A percentile compares a stretch with the other conserved stretches of the same genome.
Evolutionary conservation across 2,888 invertebrate genomes (phyloP).

Genomic region (Drosophila histrio): DNA sequence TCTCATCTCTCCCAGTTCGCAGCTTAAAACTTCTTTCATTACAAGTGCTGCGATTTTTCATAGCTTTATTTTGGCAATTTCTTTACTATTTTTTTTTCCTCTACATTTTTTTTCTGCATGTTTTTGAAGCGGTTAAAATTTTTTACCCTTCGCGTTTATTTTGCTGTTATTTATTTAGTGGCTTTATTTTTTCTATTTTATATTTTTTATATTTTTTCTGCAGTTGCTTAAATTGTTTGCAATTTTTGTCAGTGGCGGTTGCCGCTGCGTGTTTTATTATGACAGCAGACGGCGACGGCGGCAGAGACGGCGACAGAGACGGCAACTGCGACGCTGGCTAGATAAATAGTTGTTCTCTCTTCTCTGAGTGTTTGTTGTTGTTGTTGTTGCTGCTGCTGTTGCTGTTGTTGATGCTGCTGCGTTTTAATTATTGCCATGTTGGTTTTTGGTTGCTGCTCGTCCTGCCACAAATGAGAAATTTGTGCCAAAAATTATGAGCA

Average conservation of each 20-base stretch:
- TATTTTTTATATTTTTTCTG: conserved; percentile 10
- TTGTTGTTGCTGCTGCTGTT: conserved; percentile 17
- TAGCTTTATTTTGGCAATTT: conserved; percentile 28
- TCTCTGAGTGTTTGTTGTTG: neutral
- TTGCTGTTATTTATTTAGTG: conserved; percentile 62
- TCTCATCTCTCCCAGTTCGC: conserved; percentile 18
- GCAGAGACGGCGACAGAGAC: conserved; percentile 19
- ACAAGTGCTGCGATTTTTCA: conserved; percentile 77
- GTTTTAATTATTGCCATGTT: conserved; percentile 68
- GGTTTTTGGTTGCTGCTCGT: conserved; percentile 27
- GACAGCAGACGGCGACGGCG: conserved; percentile 56
- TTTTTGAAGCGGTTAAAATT: conserved; percentile 41
- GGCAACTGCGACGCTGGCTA: conserved; percentile 23
- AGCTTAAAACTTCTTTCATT: conserved; percentile 78
- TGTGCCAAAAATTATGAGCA: conserved; percentile 27
- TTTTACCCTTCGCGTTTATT: conserved; percentile 50
- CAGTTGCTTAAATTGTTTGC: conserved; percentile 72
- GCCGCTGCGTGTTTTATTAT: conserved; percentile 74
- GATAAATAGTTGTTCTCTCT: conserved; percentile 64
- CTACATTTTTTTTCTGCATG: conserved; percentile 1
- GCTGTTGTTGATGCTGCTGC: conserved; percentile 11
- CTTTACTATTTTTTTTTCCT: conserved; percentile 14
- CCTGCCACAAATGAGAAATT: conserved; percentile 59
- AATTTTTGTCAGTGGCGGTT: conserved; percentile 72
- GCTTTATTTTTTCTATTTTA: conserved; percentile 33